Percentiles rank a stretch among this genome's conserved stretches.
Evolutionary conservation across 2,888 invertebrate species (phyloP).

Genomic region (Tortricodes alternella): DNA sequence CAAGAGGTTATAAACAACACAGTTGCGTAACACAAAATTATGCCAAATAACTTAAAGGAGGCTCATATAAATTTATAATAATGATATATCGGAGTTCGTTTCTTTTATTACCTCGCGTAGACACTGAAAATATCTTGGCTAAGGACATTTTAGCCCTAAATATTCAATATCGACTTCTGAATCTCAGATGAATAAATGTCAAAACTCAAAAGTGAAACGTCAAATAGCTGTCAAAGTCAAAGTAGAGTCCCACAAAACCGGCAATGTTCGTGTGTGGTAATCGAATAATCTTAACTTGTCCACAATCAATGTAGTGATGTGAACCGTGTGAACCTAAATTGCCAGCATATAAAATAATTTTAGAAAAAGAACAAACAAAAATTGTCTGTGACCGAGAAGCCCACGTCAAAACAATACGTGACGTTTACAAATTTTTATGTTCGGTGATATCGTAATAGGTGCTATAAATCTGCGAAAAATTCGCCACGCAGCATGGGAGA

Average conservation of each 20-base stretch:
- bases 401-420: conserved; percentile 76
- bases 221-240: conserved; percentile 25
- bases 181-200: conserved; percentile 1
- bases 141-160: conserved; percentile 63
- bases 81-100: background rate
- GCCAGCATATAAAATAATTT: background rate
- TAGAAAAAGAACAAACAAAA: background rate
- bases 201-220: conserved; percentile 16
- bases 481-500: conserved; percentile 79
- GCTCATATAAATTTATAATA: background rate
- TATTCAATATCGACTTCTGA: conserved; percentile 25
- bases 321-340: background rate
- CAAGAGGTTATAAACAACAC: conserved; percentile 65
- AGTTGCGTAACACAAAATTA: conserved; percentile 66
- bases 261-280: background rate
- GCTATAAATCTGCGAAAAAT: conserved; percentile 58
- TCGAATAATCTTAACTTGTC: no score
- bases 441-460: conserved; percentile 49
- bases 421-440: conserved; percentile 79
- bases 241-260: background rate
- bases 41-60: background rate
- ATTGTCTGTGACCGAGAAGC: conserved; percentile 28
- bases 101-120: conserved; percentile 64
- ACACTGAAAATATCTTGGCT: conserved; percentile 79
- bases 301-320: background rate